Percentiles rank a stretch among this genome's conserved stretches.
These are phyloP conservation scores for Zingel zingel DNA, from an alignment of 2,113 vertebrate genomes.

Conservation along the genomic window DNA sequence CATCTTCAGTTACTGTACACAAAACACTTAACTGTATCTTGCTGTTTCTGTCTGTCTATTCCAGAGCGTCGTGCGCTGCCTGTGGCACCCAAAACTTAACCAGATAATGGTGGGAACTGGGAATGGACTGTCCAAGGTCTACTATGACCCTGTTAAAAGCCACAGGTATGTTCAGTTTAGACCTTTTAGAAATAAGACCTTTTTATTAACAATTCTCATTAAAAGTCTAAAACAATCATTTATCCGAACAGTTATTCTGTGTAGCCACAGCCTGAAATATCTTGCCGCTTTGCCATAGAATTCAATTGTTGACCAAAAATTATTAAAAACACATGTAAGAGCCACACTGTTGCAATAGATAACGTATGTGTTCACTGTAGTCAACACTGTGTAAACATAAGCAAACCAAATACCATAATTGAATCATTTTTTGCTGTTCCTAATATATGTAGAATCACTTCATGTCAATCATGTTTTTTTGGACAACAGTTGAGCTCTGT, in stretches of 20 bases:
- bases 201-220: background rate
- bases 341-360: background rate
- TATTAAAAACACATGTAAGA: background rate
- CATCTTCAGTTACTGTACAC: background rate
- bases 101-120: conserved; percentile 98
- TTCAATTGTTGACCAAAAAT: background rate
- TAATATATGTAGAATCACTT: background rate
- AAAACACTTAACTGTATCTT: background rate
- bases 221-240: background rate
- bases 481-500: background rate
- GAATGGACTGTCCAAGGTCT: conserved; percentile 95
- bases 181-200: background rate
- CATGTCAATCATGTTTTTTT: background rate
- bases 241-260: background rate
- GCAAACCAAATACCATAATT: conserved; percentile 4
- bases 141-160: conserved; percentile 96
- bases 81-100: conserved; percentile 99
- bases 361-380: background rate
- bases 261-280: background rate
- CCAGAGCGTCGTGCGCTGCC: conserved; percentile 95
- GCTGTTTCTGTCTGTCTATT: conserved; percentile 43
- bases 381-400: background rate
- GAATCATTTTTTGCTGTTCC: background rate
- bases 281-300: too few relatives aligned
- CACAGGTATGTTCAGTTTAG: conserved; percentile 88